Conservation (phyloP, 2,113 vertebrate species). For the Sphaerodactylus townsendi region DNA sequence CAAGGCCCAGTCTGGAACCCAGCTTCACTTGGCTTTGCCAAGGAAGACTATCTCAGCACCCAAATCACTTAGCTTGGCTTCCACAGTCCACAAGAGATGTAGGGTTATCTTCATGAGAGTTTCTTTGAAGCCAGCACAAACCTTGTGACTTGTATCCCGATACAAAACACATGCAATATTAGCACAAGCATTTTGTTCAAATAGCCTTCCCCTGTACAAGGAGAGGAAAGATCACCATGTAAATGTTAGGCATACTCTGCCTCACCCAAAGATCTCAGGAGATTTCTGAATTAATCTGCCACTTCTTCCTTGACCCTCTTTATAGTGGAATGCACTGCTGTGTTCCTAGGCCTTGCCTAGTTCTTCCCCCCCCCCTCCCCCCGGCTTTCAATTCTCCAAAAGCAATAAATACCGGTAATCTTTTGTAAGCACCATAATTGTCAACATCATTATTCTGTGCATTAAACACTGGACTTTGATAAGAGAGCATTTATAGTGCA, state of each 20-base stretch:
- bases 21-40: background rate
- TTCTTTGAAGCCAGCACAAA: background rate
- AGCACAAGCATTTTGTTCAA: background rate
- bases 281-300: too few species aligned
- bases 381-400: too few species aligned
- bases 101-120: background rate
- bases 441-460: too few species aligned
- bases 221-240: background rate
- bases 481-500: too few species aligned
- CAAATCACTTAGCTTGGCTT: background rate
- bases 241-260: background rate
- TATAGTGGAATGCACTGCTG: too few species aligned
- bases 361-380: too few species aligned
- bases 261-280: too few species aligned
- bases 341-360: too few species aligned
- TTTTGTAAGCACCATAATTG: too few species aligned
- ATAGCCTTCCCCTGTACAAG: background rate
- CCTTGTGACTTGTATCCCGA: background rate
- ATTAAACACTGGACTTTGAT: too few species aligned
- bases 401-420: too few species aligned
- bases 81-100: background rate
- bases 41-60: background rate
- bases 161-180: background rate
- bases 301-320: too few species aligned
- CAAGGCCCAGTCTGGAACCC: background rate